Base-by-base conservation (phyloP, 2,888 invertebrate genomes). In the Apoda limacodes region DNA sequence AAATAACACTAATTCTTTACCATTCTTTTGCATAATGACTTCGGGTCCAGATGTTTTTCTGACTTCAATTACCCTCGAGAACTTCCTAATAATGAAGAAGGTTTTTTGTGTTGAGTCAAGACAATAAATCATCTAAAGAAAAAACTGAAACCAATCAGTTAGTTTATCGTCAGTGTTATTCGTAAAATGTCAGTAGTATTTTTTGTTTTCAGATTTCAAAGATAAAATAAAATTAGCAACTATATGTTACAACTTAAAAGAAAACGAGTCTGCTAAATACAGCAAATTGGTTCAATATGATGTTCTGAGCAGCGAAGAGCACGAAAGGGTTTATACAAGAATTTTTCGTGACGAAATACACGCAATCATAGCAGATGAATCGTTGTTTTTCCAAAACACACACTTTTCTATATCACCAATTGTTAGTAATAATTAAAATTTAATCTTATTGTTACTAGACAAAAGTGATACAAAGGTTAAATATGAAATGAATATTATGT, bases 371-470 rank as follows among this genome's bases (percentile, higher is more conserved):
- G 68, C 67, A 3, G 80, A 78, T 32, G 71, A 75, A 43, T 45
- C 62, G 3, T 46, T 80, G 13, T 51, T 48, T 15, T 75, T 64
- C 37, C 60, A 69, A 39, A 55, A 70, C 40, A 58, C 50, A n/a
- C 64, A 76, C 46, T 85, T 86, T 49, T 52, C 64, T n/a, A 65
- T 86, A 32, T 52, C 60, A 12, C 85, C 85, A 9, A 58, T 70
- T 48, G 86, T 86, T 44, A 68, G 74, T 67, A 34, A 9, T 21
- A 5, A 3, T 14, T 17, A 12, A n/a, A n/a, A n/a, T n/a, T n/a
- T n/a, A n/a, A n/a, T n/a, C n/a, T n/a, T n/a, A n/a, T n/a, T n/a
- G 9, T 10, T 22, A 10, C 22, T 22, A 22, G 9, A n/a, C 22
- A 5, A 22, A 13, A 35, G 17, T 31, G 13, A 2, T 17, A 14